Evolutionary conservation across 2,797 vertebrate genomes (phyloP).

Genomic region (Cottoperca gobio): DNA sequence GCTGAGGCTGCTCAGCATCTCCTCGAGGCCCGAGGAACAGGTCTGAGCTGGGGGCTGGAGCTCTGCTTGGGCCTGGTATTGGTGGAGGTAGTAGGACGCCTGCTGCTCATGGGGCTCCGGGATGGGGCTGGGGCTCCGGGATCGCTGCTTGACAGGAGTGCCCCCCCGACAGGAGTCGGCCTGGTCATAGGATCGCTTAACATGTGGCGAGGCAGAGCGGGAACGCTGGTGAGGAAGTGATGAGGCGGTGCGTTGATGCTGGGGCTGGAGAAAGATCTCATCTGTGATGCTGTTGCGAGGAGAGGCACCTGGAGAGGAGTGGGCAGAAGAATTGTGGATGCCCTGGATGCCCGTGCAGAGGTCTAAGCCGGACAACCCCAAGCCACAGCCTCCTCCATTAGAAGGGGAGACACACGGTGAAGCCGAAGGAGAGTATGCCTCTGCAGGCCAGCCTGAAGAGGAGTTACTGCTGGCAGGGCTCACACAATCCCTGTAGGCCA

Average conservation of each 20-base stretch:
- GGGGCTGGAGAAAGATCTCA: conserved; percentile 86
- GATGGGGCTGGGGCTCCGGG: conserved; percentile 92
- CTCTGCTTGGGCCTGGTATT: conserved; percentile 51
- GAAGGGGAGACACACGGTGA: conserved; percentile 93
- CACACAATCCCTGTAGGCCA: conserved; percentile 93
- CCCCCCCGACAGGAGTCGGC: conserved; percentile 80
- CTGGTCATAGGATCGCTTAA: conserved; percentile 91
- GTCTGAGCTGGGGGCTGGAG: conserved; percentile 51
- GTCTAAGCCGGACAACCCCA: conserved; percentile 87
- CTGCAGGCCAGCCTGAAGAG: conserved; percentile 95
- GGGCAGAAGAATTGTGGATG: conserved; percentile 92
- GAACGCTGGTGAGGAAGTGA: conserved; percentile 90
- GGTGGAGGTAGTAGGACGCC: conserved; percentile 49
- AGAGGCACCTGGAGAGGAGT: conserved; percentile 94
- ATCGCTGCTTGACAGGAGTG: conserved; percentile 86
- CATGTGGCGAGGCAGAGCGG: conserved; percentile 92
- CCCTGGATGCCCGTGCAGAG: conserved; percentile 92
- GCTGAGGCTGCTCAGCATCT: conserved; percentile 85
- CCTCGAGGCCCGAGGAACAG: conserved; percentile 82
- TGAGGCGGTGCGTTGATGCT: conserved; percentile 73
- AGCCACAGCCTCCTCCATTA: conserved; percentile 68
- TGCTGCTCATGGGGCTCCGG: conserved; percentile 83
- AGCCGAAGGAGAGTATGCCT: conserved; percentile 90
- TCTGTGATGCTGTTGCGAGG: conserved; percentile 92
- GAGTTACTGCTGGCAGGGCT: conserved; percentile 98